Evolutionary conservation across 1,140 invertebrate genomes (phyloP), one percentile per base, ranked within the genome.

Genomic region (Zaprionus inermis): DNA sequence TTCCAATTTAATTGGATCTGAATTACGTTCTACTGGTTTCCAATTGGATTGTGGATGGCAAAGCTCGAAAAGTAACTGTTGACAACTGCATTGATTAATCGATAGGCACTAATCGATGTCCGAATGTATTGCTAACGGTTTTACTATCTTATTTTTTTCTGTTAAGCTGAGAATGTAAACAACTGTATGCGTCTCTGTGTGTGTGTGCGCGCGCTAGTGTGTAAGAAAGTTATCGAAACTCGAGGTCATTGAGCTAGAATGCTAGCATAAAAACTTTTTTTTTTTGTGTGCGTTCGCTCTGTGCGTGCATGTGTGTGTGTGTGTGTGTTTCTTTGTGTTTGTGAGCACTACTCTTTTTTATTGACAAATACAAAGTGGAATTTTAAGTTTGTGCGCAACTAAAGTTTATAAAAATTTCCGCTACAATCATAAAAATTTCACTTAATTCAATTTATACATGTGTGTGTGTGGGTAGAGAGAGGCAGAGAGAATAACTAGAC

Each of bases 361-460:
- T 74, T 71, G 56, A 60, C 55, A 58, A 65, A 65, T 64, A 56
- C 30, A 5, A 72, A 75, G 59, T 73, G 52, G 52, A 44, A 76
- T 76, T 52, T 63, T 11, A 54, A 63, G 46, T 63, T 63, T 52
- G 46, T 36, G 41, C 24, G 24, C 36, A 63, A 70, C 16, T 46
- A 46, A 80, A 80, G 64, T 63, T 56, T 76, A 54, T 72, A 59
- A 69, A 78, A 74, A 81, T 52, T 80, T 77, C 63, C 60, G 64
- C 79, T 61, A 56, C 69, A 59, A 78, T 41, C 28, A 74, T 68
- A 58, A 16, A 66, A 78, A 81, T 75, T 76, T 83, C 70, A 77
- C 58, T 88, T 66, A 76, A 82, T 82, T 82, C 72, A 74, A 78
- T 84, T 75, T 69, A 81, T 78, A 58, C 46, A 67, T 54, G 55